Evolutionary conservation across 2,113 vertebrate genomes (phyloP).

Genomic region (Herpailurus yagouaroundi): DNA sequence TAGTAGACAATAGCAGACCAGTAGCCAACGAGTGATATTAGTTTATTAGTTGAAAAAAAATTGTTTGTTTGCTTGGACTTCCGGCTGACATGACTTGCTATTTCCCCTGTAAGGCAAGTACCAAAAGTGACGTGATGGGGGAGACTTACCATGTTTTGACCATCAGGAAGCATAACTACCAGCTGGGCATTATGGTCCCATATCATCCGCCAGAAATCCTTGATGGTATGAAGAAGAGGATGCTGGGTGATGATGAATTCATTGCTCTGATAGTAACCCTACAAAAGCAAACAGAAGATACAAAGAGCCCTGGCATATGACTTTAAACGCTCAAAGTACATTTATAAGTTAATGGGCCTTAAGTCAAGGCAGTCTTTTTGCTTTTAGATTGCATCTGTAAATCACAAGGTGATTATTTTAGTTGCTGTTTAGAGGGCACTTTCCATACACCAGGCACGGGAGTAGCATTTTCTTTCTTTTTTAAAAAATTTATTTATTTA

Average conservation of each 20-base stretch:
- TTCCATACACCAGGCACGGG: neutral
- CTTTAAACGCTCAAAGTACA: neutral
- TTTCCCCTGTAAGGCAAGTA: neutral
- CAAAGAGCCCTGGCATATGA: neutral
- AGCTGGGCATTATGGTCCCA: constrained; percentile 96
- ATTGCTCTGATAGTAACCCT: constrained; percentile 94
- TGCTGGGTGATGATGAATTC: constrained; percentile 98
- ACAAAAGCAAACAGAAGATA: constrained; percentile 57
- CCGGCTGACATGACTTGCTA: neutral
- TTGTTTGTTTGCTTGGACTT: neutral
- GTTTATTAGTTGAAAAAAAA: neutral
- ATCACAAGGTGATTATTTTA: neutral
- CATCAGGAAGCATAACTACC: constrained; percentile 93
- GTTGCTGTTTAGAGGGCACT: neutral
- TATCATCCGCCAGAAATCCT: constrained; percentile 98
- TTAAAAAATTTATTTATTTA: no score
- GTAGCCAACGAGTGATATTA: neutral
- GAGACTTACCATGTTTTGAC: constrained; percentile 90
- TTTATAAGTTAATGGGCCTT: neutral
- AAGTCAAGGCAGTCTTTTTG: neutral
- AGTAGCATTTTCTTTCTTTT: neutral
- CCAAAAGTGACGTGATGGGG: neutral
- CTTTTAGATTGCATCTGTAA: neutral
- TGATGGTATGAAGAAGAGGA: constrained; percentile 93
- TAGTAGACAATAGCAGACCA: neutral